Base-by-base conservation (phyloP, 2,888 invertebrate genomes). In the Ennomos erosarius region DNA sequence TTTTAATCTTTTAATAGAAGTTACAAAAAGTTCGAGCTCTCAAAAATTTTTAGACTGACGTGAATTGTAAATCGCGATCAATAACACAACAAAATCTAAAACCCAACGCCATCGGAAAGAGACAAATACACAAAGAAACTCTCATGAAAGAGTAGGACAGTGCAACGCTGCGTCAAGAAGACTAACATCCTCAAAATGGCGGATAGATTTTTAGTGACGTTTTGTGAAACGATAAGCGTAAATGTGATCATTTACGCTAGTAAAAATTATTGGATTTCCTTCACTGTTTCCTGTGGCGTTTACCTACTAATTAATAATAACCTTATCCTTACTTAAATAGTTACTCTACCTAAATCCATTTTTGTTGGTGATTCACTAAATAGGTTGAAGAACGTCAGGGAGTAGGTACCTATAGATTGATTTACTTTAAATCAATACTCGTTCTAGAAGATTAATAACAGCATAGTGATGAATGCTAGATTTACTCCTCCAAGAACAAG, bases 131-230 rank as follows among this genome's bases (percentile, higher is more conserved):
- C 35, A 12, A n/a, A 12, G n/a, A 13, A 34, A 10, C 9, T 10
- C 12, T 36, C 39, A 35, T 36, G 53, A 37, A 39, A 52, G 55
- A 64, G 55, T 16, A 52, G 37, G 55, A 64, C 45, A 57, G 56
- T 13, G 9, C 37, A 38, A n/a, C 39, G 37, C 13, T 44, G 48
- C 34, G 57, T 40, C 38, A 45, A 53, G 52, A 40, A 10, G 38
- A 40, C 50, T 51, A 38, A 44, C 52, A 46, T 56, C 40, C 60
- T 35, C 57, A 58, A 62, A 53, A 67, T 67, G 66, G 64, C 62
- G 57, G 53, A 42, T 55, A 53, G 49, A 40, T 48, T 54, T 37
- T 45, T 55, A 59, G 62, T 66, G 64, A 62, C 57, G 55, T 59
- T 58, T 50, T 38, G 35, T 5, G 10, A 46, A 45, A 35, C 12